Evolutionary conservation across 2,888 invertebrate genomes (phyloP).

Genomic region (Uropetala carovei): DNA sequence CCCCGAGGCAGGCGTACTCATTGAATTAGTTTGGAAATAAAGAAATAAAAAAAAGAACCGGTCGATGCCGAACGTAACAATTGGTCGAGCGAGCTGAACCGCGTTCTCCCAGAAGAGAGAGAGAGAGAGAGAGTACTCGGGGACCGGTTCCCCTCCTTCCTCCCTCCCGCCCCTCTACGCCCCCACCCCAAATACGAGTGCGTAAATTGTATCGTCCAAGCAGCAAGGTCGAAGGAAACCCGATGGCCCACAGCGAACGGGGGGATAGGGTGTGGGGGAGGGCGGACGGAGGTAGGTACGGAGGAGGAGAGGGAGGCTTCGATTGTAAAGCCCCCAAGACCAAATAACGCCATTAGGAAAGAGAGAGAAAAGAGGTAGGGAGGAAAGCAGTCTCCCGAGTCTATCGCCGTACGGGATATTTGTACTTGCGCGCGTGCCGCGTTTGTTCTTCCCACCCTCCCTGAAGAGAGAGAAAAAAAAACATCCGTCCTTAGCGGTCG

Average conservation of each 20-base stretch:
- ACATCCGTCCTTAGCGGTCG: background rate
- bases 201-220: constrained; percentile 39
- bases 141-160: background rate
- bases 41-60: background rate
- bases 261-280: background rate
- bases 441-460: background rate
- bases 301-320: background rate
- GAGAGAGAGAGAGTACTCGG: background rate
- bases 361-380: background rate
- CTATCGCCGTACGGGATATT: constrained; percentile 37
- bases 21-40: constrained; percentile 36
- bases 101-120: constrained; percentile 17
- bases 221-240: constrained; percentile 53
- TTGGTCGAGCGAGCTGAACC: background rate
- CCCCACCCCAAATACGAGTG: background rate
- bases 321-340: constrained; percentile 16
- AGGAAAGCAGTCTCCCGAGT: background rate
- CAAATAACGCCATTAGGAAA: background rate
- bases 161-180: background rate
- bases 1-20: background rate
- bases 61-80: constrained; percentile 27
- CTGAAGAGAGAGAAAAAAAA: background rate
- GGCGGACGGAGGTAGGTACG: background rate
- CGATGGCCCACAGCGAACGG: constrained; percentile 25
- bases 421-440: constrained; percentile 11